Evolutionary conservation across 2,888 invertebrate species (phyloP).

Genomic region (Hyposoter didymator): DNA sequence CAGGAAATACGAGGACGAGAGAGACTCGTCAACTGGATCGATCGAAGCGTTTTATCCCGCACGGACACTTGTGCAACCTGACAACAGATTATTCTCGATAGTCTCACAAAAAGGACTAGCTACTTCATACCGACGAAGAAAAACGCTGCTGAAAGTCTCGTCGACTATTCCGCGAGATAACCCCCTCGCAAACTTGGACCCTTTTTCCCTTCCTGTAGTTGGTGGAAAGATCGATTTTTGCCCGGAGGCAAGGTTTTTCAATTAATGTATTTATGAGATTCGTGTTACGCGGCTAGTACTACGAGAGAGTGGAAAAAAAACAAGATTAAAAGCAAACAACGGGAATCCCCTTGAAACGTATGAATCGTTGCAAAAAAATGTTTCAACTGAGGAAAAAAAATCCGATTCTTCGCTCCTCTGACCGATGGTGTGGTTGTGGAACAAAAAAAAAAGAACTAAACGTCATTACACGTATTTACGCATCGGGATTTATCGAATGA

Average conservation of each 20-base stretch:
- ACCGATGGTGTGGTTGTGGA: background rate
- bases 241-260: conserved; percentile 75
- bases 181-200: too few species aligned
- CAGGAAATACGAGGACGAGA: conserved; percentile 63
- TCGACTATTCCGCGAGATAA: conserved; percentile 23
- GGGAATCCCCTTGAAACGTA: conserved; percentile 37
- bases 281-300: conserved; percentile 70
- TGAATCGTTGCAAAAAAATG: conserved; percentile 36
- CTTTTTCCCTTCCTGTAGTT: background rate
- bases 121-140: background rate
- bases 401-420: background rate
- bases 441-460: background rate
- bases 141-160: conserved; percentile 42
- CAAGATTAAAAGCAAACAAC: conserved; percentile 82
- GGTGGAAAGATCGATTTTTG: conserved; percentile 48
- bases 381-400: conserved; percentile 10
- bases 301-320: conserved; percentile 61
- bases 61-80: background rate
- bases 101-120: background rate
- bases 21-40: conserved; percentile 65
- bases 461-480: background rate
- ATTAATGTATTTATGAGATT: conserved; percentile 83
- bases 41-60: conserved; percentile 29
- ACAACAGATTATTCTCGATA: conserved; percentile 11
- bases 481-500: background rate